phyloP scores from a whole-genome alignment of 1,140 invertebrate species.

The Bombus soroeensis region DNA sequence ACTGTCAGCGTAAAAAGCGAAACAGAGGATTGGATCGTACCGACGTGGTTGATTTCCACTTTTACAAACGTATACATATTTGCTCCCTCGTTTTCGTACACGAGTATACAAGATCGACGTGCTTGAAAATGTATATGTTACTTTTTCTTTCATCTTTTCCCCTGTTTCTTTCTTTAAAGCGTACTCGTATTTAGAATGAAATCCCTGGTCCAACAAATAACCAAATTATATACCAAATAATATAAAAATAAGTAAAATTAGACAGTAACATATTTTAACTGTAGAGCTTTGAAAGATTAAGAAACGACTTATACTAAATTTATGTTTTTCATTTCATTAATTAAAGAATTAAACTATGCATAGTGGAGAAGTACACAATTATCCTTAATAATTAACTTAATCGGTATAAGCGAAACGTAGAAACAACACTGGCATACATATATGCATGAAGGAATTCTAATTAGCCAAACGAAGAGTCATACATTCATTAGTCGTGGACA shows the following conservation, averaged over 20 bases:
- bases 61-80: neutral
- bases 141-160: neutral
- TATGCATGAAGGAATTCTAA: neutral
- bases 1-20: constrained; percentile 19
- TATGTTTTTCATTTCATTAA: too few relatives aligned
- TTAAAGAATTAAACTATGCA: too few relatives aligned
- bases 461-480: neutral
- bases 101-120: neutral
- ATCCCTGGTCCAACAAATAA: neutral
- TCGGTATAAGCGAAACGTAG: too few relatives aligned
- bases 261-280: too few relatives aligned
- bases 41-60: neutral
- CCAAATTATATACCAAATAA: too few relatives aligned
- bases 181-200: neutral
- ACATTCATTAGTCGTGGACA: neutral
- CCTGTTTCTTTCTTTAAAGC: neutral
- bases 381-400: neutral
- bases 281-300: too few relatives aligned
- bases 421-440: too few relatives aligned
- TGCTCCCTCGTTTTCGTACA: neutral
- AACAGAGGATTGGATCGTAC: neutral
- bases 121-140: too few relatives aligned
- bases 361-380: neutral
- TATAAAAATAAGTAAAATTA: neutral
- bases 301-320: too few relatives aligned